phyloP scores from a whole-genome alignment of 2,797 vertebrate species.

The Masticophis lateralis region DNA sequence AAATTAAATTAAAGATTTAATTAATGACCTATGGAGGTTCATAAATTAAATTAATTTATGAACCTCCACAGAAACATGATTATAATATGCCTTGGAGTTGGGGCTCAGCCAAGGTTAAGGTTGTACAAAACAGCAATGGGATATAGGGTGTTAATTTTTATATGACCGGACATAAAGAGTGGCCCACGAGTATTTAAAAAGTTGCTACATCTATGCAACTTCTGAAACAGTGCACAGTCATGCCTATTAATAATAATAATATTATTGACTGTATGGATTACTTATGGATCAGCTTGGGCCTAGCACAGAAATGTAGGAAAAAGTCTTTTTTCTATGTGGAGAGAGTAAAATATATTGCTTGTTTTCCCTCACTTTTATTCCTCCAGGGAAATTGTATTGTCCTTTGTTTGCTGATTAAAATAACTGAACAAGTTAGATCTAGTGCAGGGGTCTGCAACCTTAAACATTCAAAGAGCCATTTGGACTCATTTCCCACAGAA shows the following conservation, averaged over 20 bases:
- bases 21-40: too few relatives aligned
- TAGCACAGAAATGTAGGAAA: background rate
- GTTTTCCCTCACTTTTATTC: background rate
- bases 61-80: background rate
- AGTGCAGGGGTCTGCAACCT: too few relatives aligned
- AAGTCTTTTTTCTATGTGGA: background rate
- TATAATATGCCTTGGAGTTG: background rate
- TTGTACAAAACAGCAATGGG: background rate
- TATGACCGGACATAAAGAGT: background rate
- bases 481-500: too few relatives aligned
- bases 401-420: background rate
- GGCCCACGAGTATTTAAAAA: background rate
- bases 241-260: background rate
- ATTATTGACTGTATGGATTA: background rate
- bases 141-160: background rate
- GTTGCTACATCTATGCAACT: background rate
- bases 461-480: too few relatives aligned
- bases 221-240: background rate
- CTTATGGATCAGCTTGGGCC: background rate
- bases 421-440: too few relatives aligned
- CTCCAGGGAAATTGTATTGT: too few relatives aligned
- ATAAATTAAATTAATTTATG: background rate
- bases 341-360: background rate
- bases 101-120: background rate
- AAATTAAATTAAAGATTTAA: background rate